Evolutionary conservation across 2,888 invertebrate species (phyloP).

Genomic region (Carterocephalus palaemon): DNA sequence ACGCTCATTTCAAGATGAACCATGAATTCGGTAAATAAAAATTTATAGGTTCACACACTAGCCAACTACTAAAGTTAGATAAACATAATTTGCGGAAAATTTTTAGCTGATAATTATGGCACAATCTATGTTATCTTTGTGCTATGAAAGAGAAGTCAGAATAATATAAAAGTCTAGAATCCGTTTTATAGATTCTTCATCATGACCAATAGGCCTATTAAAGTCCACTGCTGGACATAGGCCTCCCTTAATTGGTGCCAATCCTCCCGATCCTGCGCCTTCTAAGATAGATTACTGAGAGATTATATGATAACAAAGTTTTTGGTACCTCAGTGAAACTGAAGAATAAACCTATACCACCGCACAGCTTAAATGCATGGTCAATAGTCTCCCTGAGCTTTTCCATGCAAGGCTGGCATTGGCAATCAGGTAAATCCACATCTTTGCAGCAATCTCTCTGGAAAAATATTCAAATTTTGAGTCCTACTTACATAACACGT

Average conservation of each 20-base stretch:
- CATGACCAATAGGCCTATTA: too few relatives aligned
- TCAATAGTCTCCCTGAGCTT: constrained; percentile 87
- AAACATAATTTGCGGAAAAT: background rate
- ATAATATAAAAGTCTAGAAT: too few relatives aligned
- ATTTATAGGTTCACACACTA: too few relatives aligned
- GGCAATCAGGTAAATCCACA: constrained; percentile 62
- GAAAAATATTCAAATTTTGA: constrained; percentile 39
- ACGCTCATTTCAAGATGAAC: too few relatives aligned
- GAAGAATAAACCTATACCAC: constrained; percentile 96
- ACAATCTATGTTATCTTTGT: constrained; percentile 12
- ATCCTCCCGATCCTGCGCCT: too few relatives aligned
- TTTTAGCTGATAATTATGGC: constrained; percentile 19
- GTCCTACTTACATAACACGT: too few relatives aligned
- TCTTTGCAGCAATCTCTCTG: constrained; percentile 78
- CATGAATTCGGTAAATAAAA: too few relatives aligned
- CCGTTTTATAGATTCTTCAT: too few relatives aligned
- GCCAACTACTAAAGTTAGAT: background rate
- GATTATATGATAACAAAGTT: too few relatives aligned
- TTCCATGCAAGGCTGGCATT: constrained; percentile 86
- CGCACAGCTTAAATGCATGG: constrained; percentile 92
- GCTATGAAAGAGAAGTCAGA: background rate
- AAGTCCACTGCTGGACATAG: too few relatives aligned
- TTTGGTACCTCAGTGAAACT: constrained; percentile 95
- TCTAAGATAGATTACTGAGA: too few relatives aligned
- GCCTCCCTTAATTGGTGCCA: too few relatives aligned